These are phyloP conservation scores for Phaonia tiefii DNA, from an alignment of 2,888 invertebrate genomes.

Conservation along the genomic window DNA sequence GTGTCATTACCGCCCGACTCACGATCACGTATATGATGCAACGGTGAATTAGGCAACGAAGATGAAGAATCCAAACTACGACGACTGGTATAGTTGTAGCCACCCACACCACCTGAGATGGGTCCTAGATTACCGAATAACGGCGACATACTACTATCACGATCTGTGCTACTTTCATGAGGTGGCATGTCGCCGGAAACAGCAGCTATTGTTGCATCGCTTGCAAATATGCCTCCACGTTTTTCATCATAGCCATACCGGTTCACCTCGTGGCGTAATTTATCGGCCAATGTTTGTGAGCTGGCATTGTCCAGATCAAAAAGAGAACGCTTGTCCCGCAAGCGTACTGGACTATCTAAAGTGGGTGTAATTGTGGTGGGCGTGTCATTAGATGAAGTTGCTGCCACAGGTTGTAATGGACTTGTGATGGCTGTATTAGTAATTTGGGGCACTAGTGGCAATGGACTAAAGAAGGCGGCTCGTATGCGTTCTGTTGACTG, in stretches of 20 bases:
- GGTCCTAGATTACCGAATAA: conserved; percentile 58
- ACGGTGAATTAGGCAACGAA: conserved; percentile 71
- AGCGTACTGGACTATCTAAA: conserved; percentile 76
- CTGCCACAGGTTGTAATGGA: conserved; percentile 46
- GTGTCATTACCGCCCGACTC: conserved; percentile 52
- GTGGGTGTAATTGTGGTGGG: conserved; percentile 80
- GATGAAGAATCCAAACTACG: conserved; percentile 67
- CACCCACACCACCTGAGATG: conserved; percentile 54
- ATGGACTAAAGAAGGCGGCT: conserved; percentile 59
- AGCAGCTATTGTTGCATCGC: conserved; percentile 44
- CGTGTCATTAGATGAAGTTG: conserved; percentile 41
- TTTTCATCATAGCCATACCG: conserved; percentile 72
- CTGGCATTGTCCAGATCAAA: conserved; percentile 76
- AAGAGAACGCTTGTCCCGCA: conserved; percentile 79
- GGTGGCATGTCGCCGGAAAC: conserved; percentile 21
- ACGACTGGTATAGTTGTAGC: conserved; percentile 69
- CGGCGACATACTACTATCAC: conserved; percentile 51
- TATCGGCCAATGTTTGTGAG: conserved; percentile 74
- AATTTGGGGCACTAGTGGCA: conserved; percentile 57
- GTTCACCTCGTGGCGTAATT: conserved; percentile 75
- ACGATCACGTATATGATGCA: conserved; percentile 61
- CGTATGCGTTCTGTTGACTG: conserved; percentile 60
- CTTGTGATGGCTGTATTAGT: conserved; percentile 13
- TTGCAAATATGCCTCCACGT: conserved; percentile 49
- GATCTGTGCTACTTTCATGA: conserved; percentile 57